These are phyloP conservation scores for Ornithorhynchus anatinus DNA, from an alignment of 2,113 vertebrate species.

Conservation along the genomic window DNA sequence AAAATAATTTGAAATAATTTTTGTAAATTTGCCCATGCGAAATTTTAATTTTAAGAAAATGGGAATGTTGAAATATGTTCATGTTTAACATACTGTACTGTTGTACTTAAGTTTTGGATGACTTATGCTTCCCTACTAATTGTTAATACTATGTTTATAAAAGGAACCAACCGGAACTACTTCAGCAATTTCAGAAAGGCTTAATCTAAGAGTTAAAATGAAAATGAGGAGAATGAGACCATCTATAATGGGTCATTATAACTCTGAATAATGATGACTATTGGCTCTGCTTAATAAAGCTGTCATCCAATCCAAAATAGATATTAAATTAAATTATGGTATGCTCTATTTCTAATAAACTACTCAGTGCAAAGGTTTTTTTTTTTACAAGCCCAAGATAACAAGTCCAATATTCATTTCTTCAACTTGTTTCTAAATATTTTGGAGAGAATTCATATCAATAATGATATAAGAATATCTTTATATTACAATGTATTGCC, in stretches of 20 bases:
- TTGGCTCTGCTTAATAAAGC: conserved; percentile 75
- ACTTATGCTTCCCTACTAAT: conserved; percentile 37
- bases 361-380: conserved; percentile 41
- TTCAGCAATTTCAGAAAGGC: conserved; percentile 56
- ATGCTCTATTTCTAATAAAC: conserved; percentile 57
- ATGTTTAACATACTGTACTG: conserved; percentile 34
- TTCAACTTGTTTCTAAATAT: conserved; percentile 38
- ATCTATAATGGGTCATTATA: conserved; percentile 73
- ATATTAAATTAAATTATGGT: conserved; percentile 68
- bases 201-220: conserved; percentile 69
- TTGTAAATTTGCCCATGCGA: conserved; percentile 35
- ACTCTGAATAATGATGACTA: conserved; percentile 69
- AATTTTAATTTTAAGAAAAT: conserved; percentile 39
- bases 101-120: conserved; percentile 39
- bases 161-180: conserved; percentile 61
- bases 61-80: conserved; percentile 35
- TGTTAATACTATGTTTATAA: conserved; percentile 58
- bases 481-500: neutral
- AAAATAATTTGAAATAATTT: conserved; percentile 33
- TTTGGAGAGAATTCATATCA: conserved; percentile 15
- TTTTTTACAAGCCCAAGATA: conserved; percentile 37
- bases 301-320: conserved; percentile 71
- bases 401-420: conserved; percentile 19
- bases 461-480: conserved; percentile 6
- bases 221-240: conserved; percentile 72